These are phyloP conservation scores for Rhynchomys soricoides DNA, from an alignment of 2,113 vertebrate species.

Conservation along the genomic window DNA sequence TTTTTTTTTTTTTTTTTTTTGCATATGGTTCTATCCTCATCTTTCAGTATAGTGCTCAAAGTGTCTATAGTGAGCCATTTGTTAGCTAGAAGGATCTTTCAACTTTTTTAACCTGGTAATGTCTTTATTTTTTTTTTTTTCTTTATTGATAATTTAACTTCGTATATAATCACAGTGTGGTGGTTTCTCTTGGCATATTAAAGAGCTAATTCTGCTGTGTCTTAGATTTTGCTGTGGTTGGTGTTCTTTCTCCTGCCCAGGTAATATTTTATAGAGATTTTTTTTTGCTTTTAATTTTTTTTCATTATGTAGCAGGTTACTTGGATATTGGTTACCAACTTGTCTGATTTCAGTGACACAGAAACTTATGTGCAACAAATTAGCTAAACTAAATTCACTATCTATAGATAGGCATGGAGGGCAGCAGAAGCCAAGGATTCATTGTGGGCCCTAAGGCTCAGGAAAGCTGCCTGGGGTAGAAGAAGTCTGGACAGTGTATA, in stretches of 20 bases:
- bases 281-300: background rate
- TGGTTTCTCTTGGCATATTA: background rate
- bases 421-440: background rate
- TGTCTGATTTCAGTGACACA: background rate
- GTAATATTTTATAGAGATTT: background rate
- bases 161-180: background rate
- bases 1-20: background rate
- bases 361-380: background rate
- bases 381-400: background rate
- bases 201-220: background rate
- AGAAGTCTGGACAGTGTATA: background rate
- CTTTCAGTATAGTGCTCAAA: background rate
- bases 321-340: background rate
- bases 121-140: background rate
- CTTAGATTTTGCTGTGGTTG: background rate
- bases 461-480: background rate
- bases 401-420: background rate
- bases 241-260: background rate
- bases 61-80: background rate
- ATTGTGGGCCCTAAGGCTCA: background rate
- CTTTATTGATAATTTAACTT: background rate
- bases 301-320: background rate
- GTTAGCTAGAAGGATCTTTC: background rate
- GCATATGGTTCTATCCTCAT: background rate
- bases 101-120: background rate